These are phyloP conservation scores for Danio kyathit DNA, from an alignment of 2,797 vertebrate species.

Conservation along the genomic window DNA sequence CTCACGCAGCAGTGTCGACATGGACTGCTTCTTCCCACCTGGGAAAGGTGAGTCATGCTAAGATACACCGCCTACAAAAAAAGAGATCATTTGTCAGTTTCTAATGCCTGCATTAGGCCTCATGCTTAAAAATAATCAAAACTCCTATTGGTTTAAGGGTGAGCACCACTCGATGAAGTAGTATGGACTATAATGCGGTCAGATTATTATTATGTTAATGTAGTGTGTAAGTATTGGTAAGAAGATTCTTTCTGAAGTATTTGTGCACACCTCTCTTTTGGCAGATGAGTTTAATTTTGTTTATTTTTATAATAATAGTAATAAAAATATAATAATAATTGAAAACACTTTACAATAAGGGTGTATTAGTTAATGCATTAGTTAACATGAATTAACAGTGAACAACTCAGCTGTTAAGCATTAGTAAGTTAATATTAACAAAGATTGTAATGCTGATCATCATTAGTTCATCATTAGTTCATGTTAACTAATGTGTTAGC, in stretches of 20 bases:
- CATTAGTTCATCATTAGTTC: no score
- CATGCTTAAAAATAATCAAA: not conserved
- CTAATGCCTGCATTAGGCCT: not conserved
- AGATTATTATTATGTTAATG: not conserved
- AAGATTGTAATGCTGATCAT: no score
- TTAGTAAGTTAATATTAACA: no score
- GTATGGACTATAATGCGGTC: not conserved
- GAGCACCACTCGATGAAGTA: not conserved
- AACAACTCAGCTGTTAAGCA: no score
- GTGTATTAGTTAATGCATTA: no score
- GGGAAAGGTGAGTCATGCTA: slow-evolving; percentile 79
- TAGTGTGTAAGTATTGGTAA: not conserved
- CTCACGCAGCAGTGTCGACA: slow-evolving; percentile 96
- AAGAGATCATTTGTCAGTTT: not conserved
- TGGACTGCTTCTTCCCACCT: slow-evolving; percentile 88
- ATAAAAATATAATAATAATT: no score
- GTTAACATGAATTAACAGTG: no score
- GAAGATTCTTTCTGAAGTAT: not conserved
- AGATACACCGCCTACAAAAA: not conserved
- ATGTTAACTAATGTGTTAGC: no score
- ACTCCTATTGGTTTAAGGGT: not conserved
- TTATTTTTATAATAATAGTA: no score
- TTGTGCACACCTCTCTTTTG: not conserved
- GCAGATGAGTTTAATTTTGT: not conserved
- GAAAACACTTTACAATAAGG: no score